phyloP scores from a whole-genome alignment of 2,113 vertebrate species.

The Cyphomyrus plagiostoma region DNA sequence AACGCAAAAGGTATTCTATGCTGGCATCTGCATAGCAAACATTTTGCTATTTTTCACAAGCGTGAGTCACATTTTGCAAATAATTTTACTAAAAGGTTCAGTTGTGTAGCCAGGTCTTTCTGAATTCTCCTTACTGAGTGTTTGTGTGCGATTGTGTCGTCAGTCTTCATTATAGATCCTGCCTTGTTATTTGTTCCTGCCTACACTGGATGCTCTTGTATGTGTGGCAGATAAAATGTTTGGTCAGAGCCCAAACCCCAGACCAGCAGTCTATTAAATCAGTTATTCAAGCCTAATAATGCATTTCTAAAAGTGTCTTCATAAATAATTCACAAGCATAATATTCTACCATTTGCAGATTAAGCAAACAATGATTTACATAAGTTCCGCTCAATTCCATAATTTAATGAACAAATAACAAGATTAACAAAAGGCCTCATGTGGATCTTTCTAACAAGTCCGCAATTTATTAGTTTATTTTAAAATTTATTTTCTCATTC shows the following conservation, averaged over 20 bases:
- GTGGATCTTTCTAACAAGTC: background rate
- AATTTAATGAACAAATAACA: constrained; percentile 3
- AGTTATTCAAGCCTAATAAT: background rate
- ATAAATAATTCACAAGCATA: background rate
- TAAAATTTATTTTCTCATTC: background rate
- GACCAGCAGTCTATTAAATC: background rate
- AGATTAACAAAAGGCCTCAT: background rate
- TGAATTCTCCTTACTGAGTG: background rate
- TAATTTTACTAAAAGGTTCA: background rate
- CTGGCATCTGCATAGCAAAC: background rate
- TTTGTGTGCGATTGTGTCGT: background rate
- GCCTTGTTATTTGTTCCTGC: background rate
- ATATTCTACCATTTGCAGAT: background rate
- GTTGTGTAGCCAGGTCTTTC: background rate
- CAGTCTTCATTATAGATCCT: background rate
- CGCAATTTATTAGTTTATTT: background rate
- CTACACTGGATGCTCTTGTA: background rate
- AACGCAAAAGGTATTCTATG: background rate
- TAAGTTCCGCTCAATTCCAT: background rate
- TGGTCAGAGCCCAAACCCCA: background rate
- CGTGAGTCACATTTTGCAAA: background rate
- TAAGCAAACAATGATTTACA: background rate
- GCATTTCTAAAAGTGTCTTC: background rate
- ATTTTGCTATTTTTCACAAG: background rate
- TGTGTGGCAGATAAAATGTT: background rate